Evolutionary conservation across 2,888 invertebrate species (phyloP), one percentile per base, ranked within the genome.

Genomic region (Ennomos fuscantarius): DNA sequence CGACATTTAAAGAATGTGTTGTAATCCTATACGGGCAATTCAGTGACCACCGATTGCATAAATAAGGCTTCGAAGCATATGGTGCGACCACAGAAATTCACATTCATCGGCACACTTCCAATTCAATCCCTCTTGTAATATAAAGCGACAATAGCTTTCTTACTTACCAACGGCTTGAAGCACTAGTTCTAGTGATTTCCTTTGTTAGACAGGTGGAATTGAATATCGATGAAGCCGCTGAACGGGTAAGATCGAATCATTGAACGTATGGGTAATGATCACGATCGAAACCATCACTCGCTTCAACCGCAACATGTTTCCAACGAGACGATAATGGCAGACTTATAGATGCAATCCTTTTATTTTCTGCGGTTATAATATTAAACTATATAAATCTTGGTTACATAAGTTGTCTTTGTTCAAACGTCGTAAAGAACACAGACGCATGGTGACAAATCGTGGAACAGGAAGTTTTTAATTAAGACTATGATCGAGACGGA

Each of bases 251-350:
- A 72, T 69, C 76, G 70, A 68, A 72, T 65, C 49, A 41, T 68
- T 75, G 76, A 70, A 78, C 76, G 73, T 74, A 56, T 51, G 13
- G 79, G 77, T 86, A 89, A 87, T 87, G 85, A 84, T 87, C 83
- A 81, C 79, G 81, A 87, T 87, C 79, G 81, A 72, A 82, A 72
- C 81, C 82, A 87, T 87, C 82, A 83, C 79, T 81, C 72, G 80
- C 74, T 68, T 74, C 79, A 76, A 90, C 90, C 89, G 70, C 90
- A 90, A 88, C 88, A 86, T 84, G 83, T 79, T 83, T 73, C 68
- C 75, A 88, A 89, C 86, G 83, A 89, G 89, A 89, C 80, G 88
- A 86, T 89, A 89, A 89, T 89, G 86, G 81, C 75, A 66, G 62
- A 62, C 52, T 56, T 54, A 53, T 57, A 41, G 72, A 78, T 72